Base-by-base conservation (phyloP, 2,888 invertebrate genomes). In the Vanessa cardui region DNA sequence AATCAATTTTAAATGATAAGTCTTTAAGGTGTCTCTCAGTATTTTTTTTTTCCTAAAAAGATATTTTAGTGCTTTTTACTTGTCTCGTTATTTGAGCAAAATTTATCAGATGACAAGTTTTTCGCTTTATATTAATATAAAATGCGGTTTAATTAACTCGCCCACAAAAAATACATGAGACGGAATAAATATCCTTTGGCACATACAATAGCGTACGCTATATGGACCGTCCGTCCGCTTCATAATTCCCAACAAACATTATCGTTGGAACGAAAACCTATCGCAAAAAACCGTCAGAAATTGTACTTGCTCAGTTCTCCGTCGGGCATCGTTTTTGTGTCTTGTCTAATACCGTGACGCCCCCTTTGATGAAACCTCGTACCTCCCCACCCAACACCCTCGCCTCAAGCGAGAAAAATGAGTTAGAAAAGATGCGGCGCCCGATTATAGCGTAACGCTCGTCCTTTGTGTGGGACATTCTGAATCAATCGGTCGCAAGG, bases 371-470 rank as follows among this genome's bases (percentile, higher is more conserved):
- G 89, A 88, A 84, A 81, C 86, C 56, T 56, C 74, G 73, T 71
- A 73, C 73, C 73, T 77, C 77, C 80, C 73, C 76, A 71, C 75
- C 76, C 73, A 74, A 75, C 80, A 79, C 77, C 72, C 73, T 72
- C 80, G 81, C 88, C 86, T 84, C 85, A 78, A 85, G 87, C 89
- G 89, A 93, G 93, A 92, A 93, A 93, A 93, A 93, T 93, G 93
- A 92, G 92, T 92, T 92, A 92, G 92, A 90, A 92, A 91, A 93
- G 92, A 93, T 92, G 92, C 89, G 90, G 86, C 85, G 83, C 81
- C 83, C 90, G 91, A 91, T 91, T 90, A 90, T 90, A 85, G 88
- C 87, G 86, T 87, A 87, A 85, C 87, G 85, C 83, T 80, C 33
- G 56, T 56, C 86, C 87, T 90, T 90, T 90, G 89, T 89, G 83